Percentiles rank a stretch among this genome's conserved stretches.
Evolutionary conservation across 2,797 vertebrate genomes (phyloP).

Genomic region (Pseudochirops corinnae): DNA sequence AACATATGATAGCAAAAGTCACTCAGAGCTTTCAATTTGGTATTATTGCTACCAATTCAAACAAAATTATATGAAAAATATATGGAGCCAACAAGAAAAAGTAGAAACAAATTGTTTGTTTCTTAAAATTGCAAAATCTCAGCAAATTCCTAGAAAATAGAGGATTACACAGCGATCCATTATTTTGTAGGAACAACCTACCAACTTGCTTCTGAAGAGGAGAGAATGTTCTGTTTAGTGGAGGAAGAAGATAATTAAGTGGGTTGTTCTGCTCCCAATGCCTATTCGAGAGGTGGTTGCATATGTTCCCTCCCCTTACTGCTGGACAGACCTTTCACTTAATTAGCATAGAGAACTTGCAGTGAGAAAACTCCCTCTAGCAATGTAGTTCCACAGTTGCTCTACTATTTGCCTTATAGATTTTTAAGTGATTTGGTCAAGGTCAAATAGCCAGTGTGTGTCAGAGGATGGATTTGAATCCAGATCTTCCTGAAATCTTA

Average conservation of each 20-base stretch:
- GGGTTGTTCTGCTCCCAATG: not conserved
- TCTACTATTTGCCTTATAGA: not conserved
- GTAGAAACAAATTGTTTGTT: not conserved
- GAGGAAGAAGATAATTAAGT: not conserved
- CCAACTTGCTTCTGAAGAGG: not conserved
- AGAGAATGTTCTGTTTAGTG: not conserved
- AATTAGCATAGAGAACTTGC: not conserved
- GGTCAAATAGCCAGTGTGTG: not conserved
- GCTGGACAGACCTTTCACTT: not conserved
- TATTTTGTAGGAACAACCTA: not conserved
- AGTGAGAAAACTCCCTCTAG: not conserved
- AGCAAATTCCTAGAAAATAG: not conserved
- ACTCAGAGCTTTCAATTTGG: not conserved
- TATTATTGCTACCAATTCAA: not conserved
- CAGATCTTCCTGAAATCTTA: not conserved
- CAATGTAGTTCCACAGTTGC: not conserved
- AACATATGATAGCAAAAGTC: constrained; percentile 29
- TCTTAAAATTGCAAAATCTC: not conserved
- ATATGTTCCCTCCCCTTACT: not conserved
- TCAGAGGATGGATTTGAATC: not conserved
- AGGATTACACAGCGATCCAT: not conserved
- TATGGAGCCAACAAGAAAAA: not conserved
- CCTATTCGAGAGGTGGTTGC: not conserved
- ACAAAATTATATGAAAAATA: constrained; percentile 1
- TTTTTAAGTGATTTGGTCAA: not conserved